Percentiles rank a stretch among this genome's conserved stretches.
phyloP scores from a whole-genome alignment of 92 coral and sea anemone genomes.

The Micromussa lordhowensis region DNA sequence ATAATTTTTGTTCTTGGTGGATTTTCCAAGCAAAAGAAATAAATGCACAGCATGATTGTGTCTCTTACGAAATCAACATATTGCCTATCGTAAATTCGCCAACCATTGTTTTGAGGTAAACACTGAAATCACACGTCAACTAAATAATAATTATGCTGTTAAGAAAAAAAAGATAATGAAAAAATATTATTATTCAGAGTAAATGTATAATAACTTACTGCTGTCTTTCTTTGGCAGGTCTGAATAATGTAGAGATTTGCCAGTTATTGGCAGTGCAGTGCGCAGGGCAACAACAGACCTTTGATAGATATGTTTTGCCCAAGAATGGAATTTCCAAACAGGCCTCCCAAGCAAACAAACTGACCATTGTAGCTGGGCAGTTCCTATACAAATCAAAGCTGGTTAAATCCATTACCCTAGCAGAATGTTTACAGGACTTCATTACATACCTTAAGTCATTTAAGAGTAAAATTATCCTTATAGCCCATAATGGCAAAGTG shows the following conservation, averaged over 20 bases:
- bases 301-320: constrained; percentile 43
- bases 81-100: too few relatives aligned
- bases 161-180: too few relatives aligned
- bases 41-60: neutral
- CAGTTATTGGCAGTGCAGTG: constrained; percentile 46
- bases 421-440: constrained; percentile 25
- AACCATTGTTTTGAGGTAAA: neutral
- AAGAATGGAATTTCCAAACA: constrained; percentile 42
- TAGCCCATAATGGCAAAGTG: constrained; percentile 54
- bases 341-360: constrained; percentile 48
- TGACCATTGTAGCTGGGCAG: constrained; percentile 45
- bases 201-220: neutral
- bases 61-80: too few relatives aligned
- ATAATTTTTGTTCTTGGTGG: neutral
- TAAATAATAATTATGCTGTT: neutral
- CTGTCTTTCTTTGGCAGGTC: constrained; percentile 19
- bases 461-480: constrained; percentile 21
- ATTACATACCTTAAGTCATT: constrained; percentile 23
- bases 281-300: constrained; percentile 5
- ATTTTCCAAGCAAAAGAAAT: neutral
- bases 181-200: too few relatives aligned
- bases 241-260: constrained; percentile 46
- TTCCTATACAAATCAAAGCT: constrained; percentile 36
- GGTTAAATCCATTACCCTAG: constrained; percentile 15
- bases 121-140: constrained; percentile 12